phyloP scores from a whole-genome alignment of 2,888 invertebrate species.

The Parasteatoda lunata region DNA sequence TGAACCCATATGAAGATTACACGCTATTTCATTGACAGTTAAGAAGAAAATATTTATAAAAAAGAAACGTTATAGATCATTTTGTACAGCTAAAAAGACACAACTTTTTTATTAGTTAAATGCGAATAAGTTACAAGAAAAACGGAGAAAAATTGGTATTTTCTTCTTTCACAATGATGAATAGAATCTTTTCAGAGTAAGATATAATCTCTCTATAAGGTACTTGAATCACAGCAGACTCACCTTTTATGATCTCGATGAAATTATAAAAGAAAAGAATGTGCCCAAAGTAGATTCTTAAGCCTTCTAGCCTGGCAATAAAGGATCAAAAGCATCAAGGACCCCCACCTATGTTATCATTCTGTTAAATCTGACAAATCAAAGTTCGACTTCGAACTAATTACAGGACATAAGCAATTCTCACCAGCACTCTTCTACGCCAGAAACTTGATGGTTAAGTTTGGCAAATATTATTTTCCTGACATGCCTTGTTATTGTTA shows the following conservation, averaged over 20 bases:
- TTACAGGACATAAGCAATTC: constrained; percentile 18
- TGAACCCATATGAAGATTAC: no score
- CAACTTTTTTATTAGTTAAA: no score
- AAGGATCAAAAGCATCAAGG: background rate
- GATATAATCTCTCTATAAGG: background rate
- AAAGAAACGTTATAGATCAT: no score
- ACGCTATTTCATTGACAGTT: no score
- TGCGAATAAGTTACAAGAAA: no score
- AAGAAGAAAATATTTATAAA: no score
- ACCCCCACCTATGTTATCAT: constrained; percentile 46
- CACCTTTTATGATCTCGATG: background rate
- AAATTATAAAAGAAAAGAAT: background rate
- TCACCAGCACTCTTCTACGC: constrained; percentile 33
- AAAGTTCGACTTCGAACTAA: constrained; percentile 40
- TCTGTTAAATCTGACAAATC: constrained; percentile 48
- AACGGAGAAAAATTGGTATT: no score
- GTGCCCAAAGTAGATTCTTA: background rate
- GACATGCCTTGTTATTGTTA: constrained; percentile 58
- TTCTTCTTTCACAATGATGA: no score
- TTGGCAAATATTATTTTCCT: constrained; percentile 63
- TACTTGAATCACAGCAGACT: background rate
- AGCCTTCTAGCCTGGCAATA: background rate
- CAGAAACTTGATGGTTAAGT: constrained; percentile 43
- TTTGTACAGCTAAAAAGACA: no score
- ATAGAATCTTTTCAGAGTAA: no score